These are phyloP conservation scores for Eretmochelys imbricata DNA, from an alignment of 2,113 vertebrate genomes.

Conservation along the genomic window DNA sequence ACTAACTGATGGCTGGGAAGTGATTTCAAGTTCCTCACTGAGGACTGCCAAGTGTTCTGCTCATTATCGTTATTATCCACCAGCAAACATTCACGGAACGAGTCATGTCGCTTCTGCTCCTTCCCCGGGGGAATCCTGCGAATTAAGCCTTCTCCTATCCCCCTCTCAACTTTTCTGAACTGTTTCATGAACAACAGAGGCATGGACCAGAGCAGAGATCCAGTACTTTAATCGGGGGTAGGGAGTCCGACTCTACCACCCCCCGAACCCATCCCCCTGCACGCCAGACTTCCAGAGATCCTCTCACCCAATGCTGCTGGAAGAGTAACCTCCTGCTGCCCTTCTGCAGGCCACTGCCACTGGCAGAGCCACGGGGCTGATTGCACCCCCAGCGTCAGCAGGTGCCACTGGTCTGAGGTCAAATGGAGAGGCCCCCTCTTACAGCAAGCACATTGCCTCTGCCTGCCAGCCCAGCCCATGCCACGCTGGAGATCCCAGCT, in stretches of 20 bases:
- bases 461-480: background rate
- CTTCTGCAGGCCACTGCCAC: background rate
- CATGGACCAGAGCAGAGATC: background rate
- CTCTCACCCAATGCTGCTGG: background rate
- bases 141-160: background rate
- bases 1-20: background rate
- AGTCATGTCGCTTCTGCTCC: background rate
- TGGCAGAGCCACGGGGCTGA: background rate
- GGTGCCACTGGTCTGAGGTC: background rate
- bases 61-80: background rate
- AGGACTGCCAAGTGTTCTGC: background rate
- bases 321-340: background rate
- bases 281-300: background rate
- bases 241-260: background rate
- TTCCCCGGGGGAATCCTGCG: background rate
- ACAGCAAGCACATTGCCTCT: background rate
- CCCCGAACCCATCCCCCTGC: background rate
- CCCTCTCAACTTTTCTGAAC: background rate
- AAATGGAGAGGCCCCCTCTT: background rate
- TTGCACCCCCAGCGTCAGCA: background rate
- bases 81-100: too few relatives aligned
- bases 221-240: background rate
- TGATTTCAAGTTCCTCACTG: background rate
- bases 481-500: background rate
- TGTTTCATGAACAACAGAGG: background rate